A percentile compares a stretch with the other conserved stretches of the same genome.
These are phyloP conservation scores for human DNA, from an alignment of 2,113 vertebrate genomes.

Conservation along the genomic window DNA sequence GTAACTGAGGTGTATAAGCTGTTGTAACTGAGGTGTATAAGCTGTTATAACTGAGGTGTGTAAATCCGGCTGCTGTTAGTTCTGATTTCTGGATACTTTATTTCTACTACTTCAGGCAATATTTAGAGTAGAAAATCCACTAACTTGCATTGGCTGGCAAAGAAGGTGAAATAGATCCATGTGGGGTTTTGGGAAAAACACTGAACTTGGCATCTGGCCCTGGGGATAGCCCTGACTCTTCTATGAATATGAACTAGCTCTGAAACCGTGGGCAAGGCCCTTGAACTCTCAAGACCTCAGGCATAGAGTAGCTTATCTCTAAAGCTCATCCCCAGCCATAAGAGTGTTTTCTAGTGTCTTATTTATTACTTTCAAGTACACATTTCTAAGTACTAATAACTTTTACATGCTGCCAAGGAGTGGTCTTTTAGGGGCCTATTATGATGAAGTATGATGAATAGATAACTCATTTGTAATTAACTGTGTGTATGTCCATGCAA, in stretches of 20 bases:
- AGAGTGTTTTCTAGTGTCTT: not conserved
- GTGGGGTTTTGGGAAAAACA: not conserved
- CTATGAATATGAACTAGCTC: not conserved
- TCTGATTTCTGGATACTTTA: constrained; percentile 27
- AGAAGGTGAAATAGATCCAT: not conserved
- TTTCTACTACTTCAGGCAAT: not conserved
- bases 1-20: no score
- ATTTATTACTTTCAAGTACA: constrained; percentile 57
- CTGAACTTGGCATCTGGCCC: not conserved
- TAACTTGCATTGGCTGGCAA: not conserved
- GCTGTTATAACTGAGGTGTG: not conserved
- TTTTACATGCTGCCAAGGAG: constrained; percentile 46
- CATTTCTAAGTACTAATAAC: constrained; percentile 46
- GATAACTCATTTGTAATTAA: constrained; percentile 65
- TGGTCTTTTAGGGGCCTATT: constrained; percentile 49
- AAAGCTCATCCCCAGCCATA: not conserved
- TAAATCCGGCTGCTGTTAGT: not conserved
- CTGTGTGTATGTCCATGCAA: constrained; percentile 1
- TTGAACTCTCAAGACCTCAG: constrained; percentile 15
- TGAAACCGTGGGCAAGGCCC: not conserved
- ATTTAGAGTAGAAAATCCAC: constrained; percentile 22
- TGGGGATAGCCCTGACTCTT: not conserved
- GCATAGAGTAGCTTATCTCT: not conserved
- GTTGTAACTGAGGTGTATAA: not conserved
- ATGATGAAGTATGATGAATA: constrained; percentile 58